Evolutionary conservation across 2,797 vertebrate species (phyloP).

Genomic region (Coregonus sp.): DNA sequence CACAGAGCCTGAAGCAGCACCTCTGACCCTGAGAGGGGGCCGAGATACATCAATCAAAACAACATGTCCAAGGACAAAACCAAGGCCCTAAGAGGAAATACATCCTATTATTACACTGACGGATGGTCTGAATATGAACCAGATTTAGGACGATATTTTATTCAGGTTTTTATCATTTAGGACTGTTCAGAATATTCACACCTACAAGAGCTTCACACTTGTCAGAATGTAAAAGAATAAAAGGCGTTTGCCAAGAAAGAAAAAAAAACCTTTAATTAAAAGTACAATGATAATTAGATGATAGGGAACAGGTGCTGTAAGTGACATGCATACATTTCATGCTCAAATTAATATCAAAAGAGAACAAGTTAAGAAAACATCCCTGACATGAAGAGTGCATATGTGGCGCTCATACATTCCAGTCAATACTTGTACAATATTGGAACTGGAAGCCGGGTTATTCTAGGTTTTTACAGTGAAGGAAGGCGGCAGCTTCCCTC

Average conservation of each 20-base stretch:
- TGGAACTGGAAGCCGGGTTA: constrained; percentile 45
- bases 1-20: constrained; percentile 46
- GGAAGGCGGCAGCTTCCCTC: constrained; percentile 17
- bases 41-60: constrained; percentile 63
- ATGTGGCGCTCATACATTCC: constrained; percentile 65
- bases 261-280: constrained; percentile 50
- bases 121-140: constrained; percentile 35
- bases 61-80: constrained; percentile 28
- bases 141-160: constrained; percentile 38
- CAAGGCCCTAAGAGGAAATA: constrained; percentile 49
- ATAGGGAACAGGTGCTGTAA: constrained; percentile 61
- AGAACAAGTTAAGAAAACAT: constrained; percentile 61
- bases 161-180: constrained; percentile 5
- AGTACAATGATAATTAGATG: constrained; percentile 30
- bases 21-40: constrained; percentile 21
- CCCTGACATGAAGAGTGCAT: constrained; percentile 48
- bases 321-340: constrained; percentile 52
- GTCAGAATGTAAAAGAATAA: constrained; percentile 7
- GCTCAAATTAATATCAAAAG: constrained; percentile 64
- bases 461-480: constrained; percentile 38
- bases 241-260: background rate
- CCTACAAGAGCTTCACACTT: background rate
- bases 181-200: constrained; percentile 27
- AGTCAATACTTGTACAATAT: constrained; percentile 44
- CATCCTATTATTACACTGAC: constrained; percentile 52